A percentile compares a stretch with the other conserved stretches of the same genome.
These are phyloP conservation scores for Monochamus alternatus DNA, from an alignment of 2,888 invertebrate species.

Conservation along the genomic window DNA sequence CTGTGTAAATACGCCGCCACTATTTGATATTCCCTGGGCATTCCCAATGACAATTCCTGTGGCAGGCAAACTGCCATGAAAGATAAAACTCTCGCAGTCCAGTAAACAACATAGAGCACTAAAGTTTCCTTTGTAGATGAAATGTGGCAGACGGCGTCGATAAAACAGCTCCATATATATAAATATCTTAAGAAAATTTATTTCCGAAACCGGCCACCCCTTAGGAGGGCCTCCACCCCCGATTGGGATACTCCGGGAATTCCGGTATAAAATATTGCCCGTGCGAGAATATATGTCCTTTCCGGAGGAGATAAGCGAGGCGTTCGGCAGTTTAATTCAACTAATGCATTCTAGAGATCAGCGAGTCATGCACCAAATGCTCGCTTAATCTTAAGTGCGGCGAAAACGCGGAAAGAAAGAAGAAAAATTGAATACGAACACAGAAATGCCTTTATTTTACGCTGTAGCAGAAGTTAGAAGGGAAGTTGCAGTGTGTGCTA, in stretches of 20 bases:
- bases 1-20: neutral
- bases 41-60: neutral
- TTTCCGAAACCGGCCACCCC: neutral
- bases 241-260: constrained; percentile 19
- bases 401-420: too few relatives aligned
- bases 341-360: neutral
- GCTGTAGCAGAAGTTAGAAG: too few relatives aligned
- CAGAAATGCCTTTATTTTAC: too few relatives aligned
- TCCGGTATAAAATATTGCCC: constrained; percentile 23
- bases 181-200: neutral
- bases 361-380: neutral
- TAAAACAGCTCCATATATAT: neutral
- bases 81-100: neutral
- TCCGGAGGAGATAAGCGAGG: constrained; percentile 18
- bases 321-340: constrained; percentile 20
- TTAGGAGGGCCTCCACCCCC: constrained; percentile 6
- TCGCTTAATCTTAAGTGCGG: neutral
- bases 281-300: constrained; percentile 17
- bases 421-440: too few relatives aligned
- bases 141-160: neutral
- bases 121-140: neutral
- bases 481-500: too few relatives aligned
- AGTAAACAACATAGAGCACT: neutral
- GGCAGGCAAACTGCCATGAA: neutral
- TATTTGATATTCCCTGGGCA: neutral